These are phyloP conservation scores for Electrophaes corylata DNA, from an alignment of 2,888 invertebrate genomes.

Conservation along the genomic window DNA sequence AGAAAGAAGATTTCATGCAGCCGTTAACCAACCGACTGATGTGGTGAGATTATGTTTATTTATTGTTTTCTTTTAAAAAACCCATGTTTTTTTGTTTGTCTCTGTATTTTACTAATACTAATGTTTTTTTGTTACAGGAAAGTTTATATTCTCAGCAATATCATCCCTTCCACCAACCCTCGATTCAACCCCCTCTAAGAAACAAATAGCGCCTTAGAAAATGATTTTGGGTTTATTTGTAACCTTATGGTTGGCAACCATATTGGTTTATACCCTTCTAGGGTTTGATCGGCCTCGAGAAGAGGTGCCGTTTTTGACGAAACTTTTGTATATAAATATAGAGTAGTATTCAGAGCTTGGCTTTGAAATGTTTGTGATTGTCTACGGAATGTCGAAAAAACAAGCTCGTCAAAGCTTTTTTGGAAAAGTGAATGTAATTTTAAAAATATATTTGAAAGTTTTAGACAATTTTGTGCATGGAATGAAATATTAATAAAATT, in stretches of 20 bases:
- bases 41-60: slow-evolving; percentile 59
- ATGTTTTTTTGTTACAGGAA: slow-evolving; percentile 59
- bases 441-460: slow-evolving; percentile 27
- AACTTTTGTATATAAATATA: slow-evolving; percentile 50
- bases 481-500: slow-evolving; percentile 34
- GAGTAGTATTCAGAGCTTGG: slow-evolving; percentile 34
- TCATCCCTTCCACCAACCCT: slow-evolving; percentile 78
- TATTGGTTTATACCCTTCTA: slow-evolving; percentile 45
- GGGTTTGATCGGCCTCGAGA: slow-evolving; percentile 48
- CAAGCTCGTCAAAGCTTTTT: slow-evolving; percentile 9
- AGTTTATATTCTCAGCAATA: slow-evolving; percentile 69
- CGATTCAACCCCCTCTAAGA: slow-evolving; percentile 66
- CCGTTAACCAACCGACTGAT: slow-evolving; percentile 54
- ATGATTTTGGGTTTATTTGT: slow-evolving; percentile 54
- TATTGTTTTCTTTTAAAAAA: neutral
- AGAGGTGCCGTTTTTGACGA: slow-evolving; percentile 56
- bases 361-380: slow-evolving; percentile 32
- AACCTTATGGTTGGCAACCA: slow-evolving; percentile 63
- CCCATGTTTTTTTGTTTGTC: neutral
- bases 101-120: neutral
- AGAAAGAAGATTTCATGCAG: slow-evolving; percentile 74
- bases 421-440: slow-evolving; percentile 22
- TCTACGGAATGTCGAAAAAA: slow-evolving; percentile 23
- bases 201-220: slow-evolving; percentile 55
- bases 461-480: slow-evolving; percentile 32